Evolutionary conservation across 1,140 invertebrate species (phyloP).

Genomic region (Cepaea nemoralis): DNA sequence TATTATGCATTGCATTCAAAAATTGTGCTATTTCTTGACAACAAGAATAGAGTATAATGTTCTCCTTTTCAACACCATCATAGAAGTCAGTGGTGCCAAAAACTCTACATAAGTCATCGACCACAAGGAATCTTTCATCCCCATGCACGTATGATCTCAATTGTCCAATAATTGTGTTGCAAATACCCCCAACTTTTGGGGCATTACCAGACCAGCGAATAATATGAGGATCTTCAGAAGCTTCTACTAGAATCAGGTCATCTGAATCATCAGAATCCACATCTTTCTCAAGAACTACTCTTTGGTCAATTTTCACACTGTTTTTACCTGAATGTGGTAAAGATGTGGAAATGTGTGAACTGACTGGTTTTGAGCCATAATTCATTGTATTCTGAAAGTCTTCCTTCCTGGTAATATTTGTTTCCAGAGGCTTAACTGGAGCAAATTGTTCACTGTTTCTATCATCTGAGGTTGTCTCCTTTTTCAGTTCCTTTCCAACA

Average conservation of each 20-base stretch:
- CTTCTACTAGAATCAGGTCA: constrained; percentile 27
- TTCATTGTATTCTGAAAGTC: too few species aligned
- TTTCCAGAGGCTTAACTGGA: background rate
- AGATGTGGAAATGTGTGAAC: background rate
- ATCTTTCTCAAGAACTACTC: background rate
- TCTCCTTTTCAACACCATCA: constrained; percentile 24
- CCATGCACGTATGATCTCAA: constrained; percentile 21
- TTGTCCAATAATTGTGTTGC: constrained; percentile 29
- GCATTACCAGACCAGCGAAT: constrained; percentile 2
- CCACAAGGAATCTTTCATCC: constrained; percentile 17
- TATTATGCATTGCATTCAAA: background rate
- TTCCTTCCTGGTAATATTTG: background rate
- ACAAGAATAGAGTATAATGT: constrained; percentile 28
- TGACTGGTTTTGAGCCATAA: too few species aligned
- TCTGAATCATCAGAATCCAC: background rate
- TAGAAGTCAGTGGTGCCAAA: constrained; percentile 13
- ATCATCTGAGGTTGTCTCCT: constrained; percentile 28
- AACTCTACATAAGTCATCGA: constrained; percentile 24
- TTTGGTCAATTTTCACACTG: background rate
- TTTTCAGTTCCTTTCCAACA: background rate
- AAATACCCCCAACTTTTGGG: constrained; percentile 21
- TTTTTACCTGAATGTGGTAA: background rate
- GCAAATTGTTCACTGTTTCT: background rate
- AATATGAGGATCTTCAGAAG: background rate
- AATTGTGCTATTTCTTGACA: constrained; percentile 18